These are phyloP conservation scores for Eueides isabella DNA, from an alignment of 1,140 invertebrate species.

Conservation along the genomic window DNA sequence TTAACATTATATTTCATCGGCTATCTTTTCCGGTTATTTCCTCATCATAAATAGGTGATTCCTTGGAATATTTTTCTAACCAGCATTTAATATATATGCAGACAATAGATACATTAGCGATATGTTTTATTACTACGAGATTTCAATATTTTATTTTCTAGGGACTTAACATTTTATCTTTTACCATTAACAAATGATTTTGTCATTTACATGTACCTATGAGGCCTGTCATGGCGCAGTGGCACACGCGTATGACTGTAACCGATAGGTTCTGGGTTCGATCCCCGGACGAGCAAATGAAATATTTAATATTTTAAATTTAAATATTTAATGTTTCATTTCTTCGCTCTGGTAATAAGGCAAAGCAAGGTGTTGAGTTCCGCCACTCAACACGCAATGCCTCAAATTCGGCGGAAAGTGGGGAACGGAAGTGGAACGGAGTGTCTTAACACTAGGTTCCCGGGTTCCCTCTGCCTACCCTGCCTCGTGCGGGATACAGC, in stretches of 20 bases:
- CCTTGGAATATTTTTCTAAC: no score
- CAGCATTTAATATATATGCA: no score
- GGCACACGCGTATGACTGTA: background rate
- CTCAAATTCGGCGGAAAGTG: background rate
- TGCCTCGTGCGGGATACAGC: background rate
- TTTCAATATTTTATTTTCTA: no score
- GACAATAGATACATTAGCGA: no score
- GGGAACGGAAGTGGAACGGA: background rate
- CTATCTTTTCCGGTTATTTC: no score
- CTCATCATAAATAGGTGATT: no score
- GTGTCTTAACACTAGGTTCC: background rate
- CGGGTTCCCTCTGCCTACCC: background rate
- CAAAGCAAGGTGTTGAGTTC: background rate
- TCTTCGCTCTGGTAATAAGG: background rate
- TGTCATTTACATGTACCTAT: background rate
- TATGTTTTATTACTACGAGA: no score
- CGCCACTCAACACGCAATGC: background rate
- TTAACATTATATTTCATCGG: no score
- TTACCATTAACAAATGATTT: background rate
- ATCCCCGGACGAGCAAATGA: background rate
- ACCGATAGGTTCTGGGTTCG: background rate
- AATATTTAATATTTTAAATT: background rate
- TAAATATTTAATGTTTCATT: background rate
- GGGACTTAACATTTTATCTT: background rate
- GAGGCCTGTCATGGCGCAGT: background rate